Base-by-base conservation (phyloP, 2,888 invertebrate genomes). In the Odontomyia ornata region DNA sequence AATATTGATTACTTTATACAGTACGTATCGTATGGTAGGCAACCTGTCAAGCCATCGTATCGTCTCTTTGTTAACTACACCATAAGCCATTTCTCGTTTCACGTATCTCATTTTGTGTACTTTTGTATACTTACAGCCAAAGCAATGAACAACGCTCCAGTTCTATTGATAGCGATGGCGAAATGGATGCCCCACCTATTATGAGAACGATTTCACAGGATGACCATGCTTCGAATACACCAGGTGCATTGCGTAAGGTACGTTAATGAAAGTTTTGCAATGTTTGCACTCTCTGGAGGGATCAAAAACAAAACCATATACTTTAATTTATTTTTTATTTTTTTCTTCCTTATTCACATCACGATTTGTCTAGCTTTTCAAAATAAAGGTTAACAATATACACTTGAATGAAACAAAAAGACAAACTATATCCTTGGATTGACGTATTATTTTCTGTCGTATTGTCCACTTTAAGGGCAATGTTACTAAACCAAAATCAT, bases 1-100 rank as follows among this genome's bases (percentile, higher is more conserved):
- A 96, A 96, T 87, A 95, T 96, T 88, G 95, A 96, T 87, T 96
- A 95, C 86, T 96, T 96, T 83, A 91, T 96, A 86, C 92, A 93
- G 93, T 94, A 85, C 89, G 91, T 89, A 79, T 69, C 46, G 11
- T 7, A 65, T 65, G 18, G 18, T 36, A 60, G 3, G 36, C 47
- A n/a, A 27, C 13, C 1, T 60, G 57, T 21, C 57, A 62, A n/a
- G 9, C 47, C 27, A 27, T 25, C 46, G 46, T 18, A 13, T 60
- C 25, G 7, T 60, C 11, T 21, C 25, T 2, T 76, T 65, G 60
- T 69, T 57, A 18, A 46, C n/a, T 28, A 43, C 27, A 52, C 64
- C 57, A 28, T 52, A 65, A 21, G 25, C 60, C 23, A 23, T 52
- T 13, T 4, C 52, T 4, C 21, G 25, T 25, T 60, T 65, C 65